Conservation (phyloP, 2,888 invertebrate species). For the Zele albiditarsus region DNA sequence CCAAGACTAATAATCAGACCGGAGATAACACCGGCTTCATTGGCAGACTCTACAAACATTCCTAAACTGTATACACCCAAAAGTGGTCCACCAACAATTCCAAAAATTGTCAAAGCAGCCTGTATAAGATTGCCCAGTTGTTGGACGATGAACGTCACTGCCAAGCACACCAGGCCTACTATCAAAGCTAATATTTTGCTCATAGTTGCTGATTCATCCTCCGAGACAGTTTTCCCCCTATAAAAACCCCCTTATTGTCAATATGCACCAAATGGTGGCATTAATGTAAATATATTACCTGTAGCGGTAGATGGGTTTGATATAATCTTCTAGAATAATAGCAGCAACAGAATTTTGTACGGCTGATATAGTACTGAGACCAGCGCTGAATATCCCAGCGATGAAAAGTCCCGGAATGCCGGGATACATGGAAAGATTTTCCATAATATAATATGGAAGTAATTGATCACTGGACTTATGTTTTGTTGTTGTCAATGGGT, state of each 20-base stretch:
- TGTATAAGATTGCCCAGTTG: slow-evolving; percentile 83
- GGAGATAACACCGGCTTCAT: slow-evolving; percentile 82
- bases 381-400: slow-evolving; percentile 86
- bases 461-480: slow-evolving; percentile 83
- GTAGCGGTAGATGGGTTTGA: slow-evolving; percentile 73
- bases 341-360: slow-evolving; percentile 93
- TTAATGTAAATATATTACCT: slow-evolving; percentile 47
- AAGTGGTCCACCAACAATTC: slow-evolving; percentile 89
- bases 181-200: slow-evolving; percentile 80
- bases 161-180: slow-evolving; percentile 85
- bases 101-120: slow-evolving; percentile 89
- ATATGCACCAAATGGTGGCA: neutral
- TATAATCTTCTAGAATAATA: slow-evolving; percentile 90
- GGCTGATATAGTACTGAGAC: slow-evolving; percentile 93
- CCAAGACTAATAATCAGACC: slow-evolving; percentile 81
- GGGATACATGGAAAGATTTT: slow-evolving; percentile 76
- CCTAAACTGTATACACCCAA: slow-evolving; percentile 89
- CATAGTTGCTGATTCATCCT: slow-evolving; percentile 48
- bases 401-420: slow-evolving; percentile 63
- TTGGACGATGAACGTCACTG: slow-evolving; percentile 80
- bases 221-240: slow-evolving; percentile 54
- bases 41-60: slow-evolving; percentile 85
- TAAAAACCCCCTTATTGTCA: slow-evolving; percentile 36
- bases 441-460: slow-evolving; percentile 85
- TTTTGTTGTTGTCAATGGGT: slow-evolving; percentile 79